A percentile compares a stretch with the other conserved stretches of the same genome.
Conservation (phyloP, 1,140 invertebrate genomes). For the Eupristina koningsbergeri region DNA sequence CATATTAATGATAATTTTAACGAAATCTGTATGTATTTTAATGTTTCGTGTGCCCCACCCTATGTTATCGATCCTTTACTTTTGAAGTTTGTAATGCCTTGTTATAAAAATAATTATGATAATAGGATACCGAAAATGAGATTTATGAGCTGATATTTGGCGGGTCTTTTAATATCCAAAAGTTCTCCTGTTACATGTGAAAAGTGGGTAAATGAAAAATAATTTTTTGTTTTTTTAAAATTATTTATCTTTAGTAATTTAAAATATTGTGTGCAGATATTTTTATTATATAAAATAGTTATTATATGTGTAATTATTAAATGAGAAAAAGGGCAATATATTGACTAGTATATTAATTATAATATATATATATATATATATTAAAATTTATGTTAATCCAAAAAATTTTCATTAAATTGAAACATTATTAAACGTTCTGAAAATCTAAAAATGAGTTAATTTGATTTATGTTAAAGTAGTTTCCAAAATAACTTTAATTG, state of each 20-base stretch:
- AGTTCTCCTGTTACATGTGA: background rate
- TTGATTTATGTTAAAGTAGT: too few species aligned
- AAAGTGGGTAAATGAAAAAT: background rate
- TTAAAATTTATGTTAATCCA: too few species aligned
- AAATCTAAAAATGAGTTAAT: too few species aligned
- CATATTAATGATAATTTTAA: slow-evolving; percentile 3
- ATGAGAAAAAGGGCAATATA: too few species aligned
- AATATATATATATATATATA: too few species aligned
- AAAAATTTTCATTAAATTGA: too few species aligned
- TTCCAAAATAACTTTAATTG: too few species aligned
- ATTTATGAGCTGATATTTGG: background rate
- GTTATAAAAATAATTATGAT: slow-evolving; percentile 12
- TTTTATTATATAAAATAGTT: background rate
- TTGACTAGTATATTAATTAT: too few species aligned
- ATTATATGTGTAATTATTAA: background rate
- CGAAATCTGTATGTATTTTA: background rate
- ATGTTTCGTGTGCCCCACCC: background rate
- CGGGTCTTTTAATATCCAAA: background rate
- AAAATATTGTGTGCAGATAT: background rate
- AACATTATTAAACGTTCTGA: too few species aligned
- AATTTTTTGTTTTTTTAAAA: background rate
- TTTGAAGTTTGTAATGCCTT: background rate
- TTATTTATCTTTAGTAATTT: background rate
- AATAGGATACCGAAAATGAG: background rate
- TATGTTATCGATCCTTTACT: background rate